Conservation (phyloP, 1,140 invertebrate genomes). For the Drosophila eugracilis region DNA sequence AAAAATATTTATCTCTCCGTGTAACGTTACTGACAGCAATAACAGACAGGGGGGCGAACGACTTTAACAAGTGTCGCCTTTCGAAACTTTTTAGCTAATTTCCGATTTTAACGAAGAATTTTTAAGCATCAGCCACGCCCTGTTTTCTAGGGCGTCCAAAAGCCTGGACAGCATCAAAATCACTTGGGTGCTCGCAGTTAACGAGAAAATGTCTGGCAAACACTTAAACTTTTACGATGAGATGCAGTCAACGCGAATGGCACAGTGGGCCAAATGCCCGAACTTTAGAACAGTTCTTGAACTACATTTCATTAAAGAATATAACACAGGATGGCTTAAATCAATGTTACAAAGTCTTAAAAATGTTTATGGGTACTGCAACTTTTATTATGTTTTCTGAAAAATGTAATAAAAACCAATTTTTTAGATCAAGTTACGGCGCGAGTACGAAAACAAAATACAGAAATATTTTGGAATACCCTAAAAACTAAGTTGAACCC, state of each 20-base stretch:
- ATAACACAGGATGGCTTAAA: background rate
- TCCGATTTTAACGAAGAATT: constrained; percentile 76
- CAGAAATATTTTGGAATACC: too few relatives aligned
- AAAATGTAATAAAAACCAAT: too few relatives aligned
- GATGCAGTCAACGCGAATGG: constrained; percentile 45
- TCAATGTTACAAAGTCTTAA: background rate
- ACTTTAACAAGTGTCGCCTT: constrained; percentile 70
- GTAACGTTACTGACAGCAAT: constrained; percentile 15
- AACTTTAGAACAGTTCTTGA: background rate
- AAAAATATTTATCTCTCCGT: too few relatives aligned
- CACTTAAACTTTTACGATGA: constrained; percentile 81
- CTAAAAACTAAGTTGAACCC: constrained; percentile 2
- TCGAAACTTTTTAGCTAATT: constrained; percentile 77
- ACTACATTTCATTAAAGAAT: background rate
- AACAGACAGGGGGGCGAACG: constrained; percentile 25
- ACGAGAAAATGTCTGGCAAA: constrained; percentile 81
- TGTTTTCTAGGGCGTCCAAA: constrained; percentile 16
- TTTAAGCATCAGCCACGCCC: constrained; percentile 47
- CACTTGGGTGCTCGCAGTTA: constrained; percentile 70
- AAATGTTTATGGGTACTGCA: background rate
- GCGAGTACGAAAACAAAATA: too few relatives aligned
- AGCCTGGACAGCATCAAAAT: constrained; percentile 67
- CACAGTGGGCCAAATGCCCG: constrained; percentile 23
- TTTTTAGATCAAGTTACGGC: too few relatives aligned
- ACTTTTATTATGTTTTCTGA: too few relatives aligned